Evolutionary conservation across 2,113 vertebrate species (phyloP).

Genomic region (Forbesichthys papilliferus): DNA sequence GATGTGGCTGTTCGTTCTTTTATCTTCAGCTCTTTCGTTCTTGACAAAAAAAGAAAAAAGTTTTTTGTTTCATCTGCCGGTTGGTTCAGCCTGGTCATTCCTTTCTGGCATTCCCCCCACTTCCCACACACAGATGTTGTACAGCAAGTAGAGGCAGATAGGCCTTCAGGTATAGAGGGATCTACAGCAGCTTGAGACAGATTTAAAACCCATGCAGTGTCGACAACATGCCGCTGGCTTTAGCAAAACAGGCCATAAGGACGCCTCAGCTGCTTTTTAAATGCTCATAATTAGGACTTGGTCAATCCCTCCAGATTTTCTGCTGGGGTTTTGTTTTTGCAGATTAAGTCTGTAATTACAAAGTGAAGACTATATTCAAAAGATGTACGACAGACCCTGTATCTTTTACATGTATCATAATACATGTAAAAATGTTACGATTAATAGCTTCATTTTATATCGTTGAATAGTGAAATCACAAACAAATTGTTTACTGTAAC

Average conservation of each 20-base stretch:
- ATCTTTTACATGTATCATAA: too few species aligned
- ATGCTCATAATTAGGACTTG: constrained; percentile 56
- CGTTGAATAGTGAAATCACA: neutral
- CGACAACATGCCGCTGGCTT: neutral
- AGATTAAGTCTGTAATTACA: constrained; percentile 35
- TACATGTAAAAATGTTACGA: constrained; percentile 18
- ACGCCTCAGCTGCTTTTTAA: constrained; percentile 40
- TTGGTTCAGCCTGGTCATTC: neutral
- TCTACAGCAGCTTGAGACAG: neutral
- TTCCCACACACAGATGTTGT: too few species aligned
- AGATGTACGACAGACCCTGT: too few species aligned
- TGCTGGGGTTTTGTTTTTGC: constrained; percentile 33
- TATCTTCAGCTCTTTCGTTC: neutral
- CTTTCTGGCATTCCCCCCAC: neutral
- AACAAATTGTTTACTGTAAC: too few species aligned
- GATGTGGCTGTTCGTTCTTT: neutral
- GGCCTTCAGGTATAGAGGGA: neutral
- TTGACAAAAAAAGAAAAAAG: too few species aligned
- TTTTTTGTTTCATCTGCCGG: neutral
- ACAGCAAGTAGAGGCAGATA: neutral
- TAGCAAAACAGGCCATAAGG: neutral
- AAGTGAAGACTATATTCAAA: constrained; percentile 14
- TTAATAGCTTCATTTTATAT: constrained; percentile 5
- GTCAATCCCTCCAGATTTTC: constrained; percentile 30
- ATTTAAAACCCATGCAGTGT: neutral